Evolutionary conservation across 23 tunicate species (phyloP).

Genomic region (Ciona savignyi): DNA sequence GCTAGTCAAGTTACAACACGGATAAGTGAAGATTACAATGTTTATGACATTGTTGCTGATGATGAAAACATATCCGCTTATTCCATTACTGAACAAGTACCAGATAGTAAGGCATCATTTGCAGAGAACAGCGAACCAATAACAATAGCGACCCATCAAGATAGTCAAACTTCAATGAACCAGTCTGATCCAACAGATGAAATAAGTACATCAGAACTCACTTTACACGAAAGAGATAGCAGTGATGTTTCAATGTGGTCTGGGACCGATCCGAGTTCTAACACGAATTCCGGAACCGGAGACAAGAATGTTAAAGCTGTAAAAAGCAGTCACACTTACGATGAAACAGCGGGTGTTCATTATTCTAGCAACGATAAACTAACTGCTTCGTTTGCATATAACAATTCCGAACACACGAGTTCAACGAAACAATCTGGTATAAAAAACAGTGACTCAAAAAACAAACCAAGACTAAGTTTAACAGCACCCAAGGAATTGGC

Average conservation of each 20-base stretch:
- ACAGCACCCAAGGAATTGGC: neutral
- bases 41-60: slow-evolving; percentile 5
- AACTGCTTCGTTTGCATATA: neutral
- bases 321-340: neutral
- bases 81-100: neutral
- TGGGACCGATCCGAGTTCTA: neutral
- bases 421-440: neutral
- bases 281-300: neutral
- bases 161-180: no score
- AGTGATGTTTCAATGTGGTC: slow-evolving; percentile 16
- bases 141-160: no score
- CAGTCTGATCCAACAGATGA: no score
- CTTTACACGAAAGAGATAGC: neutral
- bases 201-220: no score
- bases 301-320: neutral
- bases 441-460: no score
- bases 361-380: no score
- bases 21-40: neutral
- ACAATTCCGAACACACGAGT: neutral
- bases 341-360: no score
- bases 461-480: neutral
- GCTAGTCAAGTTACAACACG: neutral
- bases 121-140: neutral
- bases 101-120: neutral
- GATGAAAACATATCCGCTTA: neutral